A percentile compares a stretch with the other conserved stretches of the same genome.
Conservation (phyloP, 2,113 vertebrate species). For the Microtus ochrogaster region DNA sequence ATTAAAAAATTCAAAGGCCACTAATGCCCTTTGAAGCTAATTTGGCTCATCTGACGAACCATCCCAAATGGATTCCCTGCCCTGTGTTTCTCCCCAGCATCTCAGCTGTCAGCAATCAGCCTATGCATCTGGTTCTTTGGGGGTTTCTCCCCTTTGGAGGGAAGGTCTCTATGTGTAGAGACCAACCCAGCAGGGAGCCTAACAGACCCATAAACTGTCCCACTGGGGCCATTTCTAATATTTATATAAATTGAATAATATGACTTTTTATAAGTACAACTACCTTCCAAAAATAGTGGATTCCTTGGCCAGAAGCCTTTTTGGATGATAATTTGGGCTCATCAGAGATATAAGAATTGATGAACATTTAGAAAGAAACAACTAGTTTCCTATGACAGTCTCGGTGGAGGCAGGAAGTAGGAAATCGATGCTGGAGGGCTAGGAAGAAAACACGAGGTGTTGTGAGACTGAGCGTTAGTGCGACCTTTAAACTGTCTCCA, state of each 20-base stretch:
- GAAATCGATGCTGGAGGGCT: background rate
- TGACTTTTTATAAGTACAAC: background rate
- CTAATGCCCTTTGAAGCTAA: slow-evolving; percentile 44
- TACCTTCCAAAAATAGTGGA: background rate
- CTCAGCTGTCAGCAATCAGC: background rate
- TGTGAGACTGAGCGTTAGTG: background rate
- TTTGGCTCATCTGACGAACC: slow-evolving; percentile 56
- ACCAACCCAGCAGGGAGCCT: background rate
- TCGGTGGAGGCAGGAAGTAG: background rate
- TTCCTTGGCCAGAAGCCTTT: slow-evolving; percentile 9
- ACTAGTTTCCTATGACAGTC: background rate
- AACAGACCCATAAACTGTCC: background rate
- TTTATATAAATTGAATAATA: slow-evolving; percentile 12
- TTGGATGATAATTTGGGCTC: background rate
- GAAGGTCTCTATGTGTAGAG: background rate
- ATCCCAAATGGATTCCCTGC: background rate
- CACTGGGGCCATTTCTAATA: background rate
- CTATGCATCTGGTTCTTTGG: background rate
- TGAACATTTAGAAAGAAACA: background rate
- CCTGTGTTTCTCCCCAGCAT: background rate
- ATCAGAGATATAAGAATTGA: background rate
- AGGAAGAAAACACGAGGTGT: background rate
- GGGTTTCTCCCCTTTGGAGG: background rate
- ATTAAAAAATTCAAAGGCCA: slow-evolving; percentile 41
- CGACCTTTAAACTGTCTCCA: background rate